A percentile compares a stretch with the other conserved stretches of the same genome.
These are phyloP conservation scores for Syngnathus floridae DNA, from an alignment of 2,113 vertebrate genomes.

Conservation along the genomic window DNA sequence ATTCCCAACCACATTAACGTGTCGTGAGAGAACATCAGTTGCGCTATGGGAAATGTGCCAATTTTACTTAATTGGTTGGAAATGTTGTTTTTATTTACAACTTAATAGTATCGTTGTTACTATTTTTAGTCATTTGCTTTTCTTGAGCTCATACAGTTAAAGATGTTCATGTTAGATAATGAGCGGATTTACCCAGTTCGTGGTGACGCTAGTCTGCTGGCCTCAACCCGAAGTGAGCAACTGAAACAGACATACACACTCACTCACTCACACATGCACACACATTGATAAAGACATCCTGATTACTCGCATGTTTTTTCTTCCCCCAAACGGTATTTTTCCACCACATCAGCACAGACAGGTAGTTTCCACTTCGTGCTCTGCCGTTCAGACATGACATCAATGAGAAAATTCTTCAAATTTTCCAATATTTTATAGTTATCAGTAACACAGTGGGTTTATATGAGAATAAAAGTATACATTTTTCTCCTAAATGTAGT, in stretches of 20 bases:
- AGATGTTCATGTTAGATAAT: not conserved
- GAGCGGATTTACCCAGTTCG: not conserved
- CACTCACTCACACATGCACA: not conserved
- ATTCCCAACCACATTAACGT: not conserved
- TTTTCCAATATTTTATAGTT: no score
- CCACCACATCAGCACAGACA: no score
- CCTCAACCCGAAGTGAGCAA: not conserved
- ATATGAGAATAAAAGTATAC: not conserved
- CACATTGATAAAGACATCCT: not conserved
- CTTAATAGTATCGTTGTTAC: not conserved
- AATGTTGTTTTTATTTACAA: not conserved
- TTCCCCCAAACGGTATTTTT: not conserved
- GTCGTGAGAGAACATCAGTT: not conserved
- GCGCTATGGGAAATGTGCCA: not conserved
- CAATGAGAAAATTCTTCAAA: not conserved
- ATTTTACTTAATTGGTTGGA: not conserved
- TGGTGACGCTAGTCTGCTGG: not conserved
- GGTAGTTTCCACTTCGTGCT: not conserved
- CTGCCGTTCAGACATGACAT: not conserved
- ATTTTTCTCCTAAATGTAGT: not conserved
- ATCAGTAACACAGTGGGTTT: no score
- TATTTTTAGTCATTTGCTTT: not conserved
- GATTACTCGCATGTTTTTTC: not conserved
- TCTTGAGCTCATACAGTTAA: not conserved
- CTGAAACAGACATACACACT: not conserved